A percentile compares a stretch with the other conserved stretches of the same genome.
phyloP scores from a whole-genome alignment of 2,113 vertebrate genomes.

The Dromaius novaehollandiae region DNA sequence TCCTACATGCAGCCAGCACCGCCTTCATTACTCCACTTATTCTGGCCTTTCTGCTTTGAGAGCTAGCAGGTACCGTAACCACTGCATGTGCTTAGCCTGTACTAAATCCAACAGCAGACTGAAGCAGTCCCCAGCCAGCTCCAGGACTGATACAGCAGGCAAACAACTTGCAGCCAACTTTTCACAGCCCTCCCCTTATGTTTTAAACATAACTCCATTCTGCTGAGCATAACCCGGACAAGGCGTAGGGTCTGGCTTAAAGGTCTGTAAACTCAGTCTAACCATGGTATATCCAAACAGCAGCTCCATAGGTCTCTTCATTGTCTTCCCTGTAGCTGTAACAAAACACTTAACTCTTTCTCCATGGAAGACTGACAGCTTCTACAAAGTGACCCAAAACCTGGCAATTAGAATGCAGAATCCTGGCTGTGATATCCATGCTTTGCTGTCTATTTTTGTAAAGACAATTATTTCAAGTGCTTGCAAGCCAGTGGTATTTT shows the following conservation, averaged over 20 bases:
- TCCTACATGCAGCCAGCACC: background rate
- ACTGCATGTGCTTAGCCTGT: background rate
- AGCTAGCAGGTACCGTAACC: background rate
- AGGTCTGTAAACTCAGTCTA: background rate
- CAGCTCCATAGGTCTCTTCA: background rate
- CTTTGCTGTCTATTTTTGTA: background rate
- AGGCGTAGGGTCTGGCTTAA: background rate
- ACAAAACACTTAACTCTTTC: conserved; percentile 9
- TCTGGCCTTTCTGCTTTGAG: background rate
- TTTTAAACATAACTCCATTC: background rate
- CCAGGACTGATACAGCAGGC: background rate
- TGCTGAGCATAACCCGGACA: background rate
- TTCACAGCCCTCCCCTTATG: background rate
- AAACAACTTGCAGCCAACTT: background rate
- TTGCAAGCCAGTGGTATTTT: background rate
- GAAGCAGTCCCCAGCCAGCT: background rate
- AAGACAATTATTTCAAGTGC: background rate
- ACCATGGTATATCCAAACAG: background rate
- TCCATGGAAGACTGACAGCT: background rate
- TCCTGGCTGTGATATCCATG: background rate
- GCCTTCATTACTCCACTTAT: background rate
- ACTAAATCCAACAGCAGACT: background rate
- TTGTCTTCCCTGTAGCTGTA: background rate
- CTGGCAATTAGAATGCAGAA: conserved; percentile 16
- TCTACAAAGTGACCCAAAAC: background rate